These are phyloP conservation scores for Oncopeltus fasciatus DNA, from an alignment of 1,140 invertebrate genomes.

Conservation along the genomic window DNA sequence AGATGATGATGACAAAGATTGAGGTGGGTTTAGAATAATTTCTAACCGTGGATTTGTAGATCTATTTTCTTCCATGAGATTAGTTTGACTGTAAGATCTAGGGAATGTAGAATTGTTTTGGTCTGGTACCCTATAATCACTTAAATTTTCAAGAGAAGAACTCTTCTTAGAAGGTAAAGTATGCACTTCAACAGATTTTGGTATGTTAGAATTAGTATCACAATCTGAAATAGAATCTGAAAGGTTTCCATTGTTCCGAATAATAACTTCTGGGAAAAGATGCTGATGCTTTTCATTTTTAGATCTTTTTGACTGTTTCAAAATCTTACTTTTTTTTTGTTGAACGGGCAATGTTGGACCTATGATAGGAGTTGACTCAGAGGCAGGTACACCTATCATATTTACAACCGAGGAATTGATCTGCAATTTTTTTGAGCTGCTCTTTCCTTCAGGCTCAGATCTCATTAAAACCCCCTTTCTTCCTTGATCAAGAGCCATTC, in stretches of 20 bases:
- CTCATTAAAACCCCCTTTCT: slow-evolving; percentile 27
- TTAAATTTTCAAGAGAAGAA: slow-evolving; percentile 20
- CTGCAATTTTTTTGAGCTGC: not conserved
- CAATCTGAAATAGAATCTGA: not conserved
- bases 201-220: not conserved
- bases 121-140: not conserved
- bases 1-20: slow-evolving; percentile 22
- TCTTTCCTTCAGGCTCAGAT: slow-evolving; percentile 32
- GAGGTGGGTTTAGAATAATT: slow-evolving; percentile 10
- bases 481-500: slow-evolving; percentile 32
- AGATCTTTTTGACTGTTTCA: not conserved
- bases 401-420: not conserved
- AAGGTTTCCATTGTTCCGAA: not conserved
- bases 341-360: not conserved
- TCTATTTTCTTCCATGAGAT: slow-evolving; percentile 10
- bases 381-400: slow-evolving; percentile 7
- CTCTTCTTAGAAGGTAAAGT: slow-evolving; percentile 9
- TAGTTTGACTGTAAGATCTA: slow-evolving; percentile 19
- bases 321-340: not conserved
- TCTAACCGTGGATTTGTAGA: not conserved
- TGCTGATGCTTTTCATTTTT: not conserved
- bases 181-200: not conserved
- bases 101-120: slow-evolving; percentile 9
- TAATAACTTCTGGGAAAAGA: slow-evolving; percentile 19
- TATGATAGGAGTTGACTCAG: slow-evolving; percentile 21